Conservation (phyloP, 2,113 vertebrate genomes). For the Cavia porcellus region DNA sequence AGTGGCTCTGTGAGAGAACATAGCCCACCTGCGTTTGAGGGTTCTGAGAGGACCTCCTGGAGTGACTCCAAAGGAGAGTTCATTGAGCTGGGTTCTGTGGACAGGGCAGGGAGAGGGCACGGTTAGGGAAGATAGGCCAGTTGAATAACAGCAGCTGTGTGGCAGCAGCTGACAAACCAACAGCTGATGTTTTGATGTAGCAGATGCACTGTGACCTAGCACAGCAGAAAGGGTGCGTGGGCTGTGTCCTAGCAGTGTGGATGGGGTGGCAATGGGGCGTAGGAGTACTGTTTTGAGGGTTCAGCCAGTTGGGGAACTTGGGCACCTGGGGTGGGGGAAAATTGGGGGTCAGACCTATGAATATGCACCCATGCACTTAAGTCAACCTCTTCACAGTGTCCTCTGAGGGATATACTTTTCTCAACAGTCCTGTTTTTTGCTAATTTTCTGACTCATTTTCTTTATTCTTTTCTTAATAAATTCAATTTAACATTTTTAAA, state of each 20-base stretch:
- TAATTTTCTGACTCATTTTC: neutral
- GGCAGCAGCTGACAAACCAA: neutral
- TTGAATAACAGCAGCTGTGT: neutral
- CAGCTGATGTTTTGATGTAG: neutral
- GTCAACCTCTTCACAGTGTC: neutral
- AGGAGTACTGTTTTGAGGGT: neutral
- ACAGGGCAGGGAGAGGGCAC: neutral
- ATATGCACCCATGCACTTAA: neutral
- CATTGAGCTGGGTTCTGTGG: neutral
- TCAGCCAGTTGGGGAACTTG: neutral
- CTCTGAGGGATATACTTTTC: neutral
- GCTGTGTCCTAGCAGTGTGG: neutral
- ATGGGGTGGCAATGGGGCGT: neutral
- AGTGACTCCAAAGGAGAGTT: neutral
- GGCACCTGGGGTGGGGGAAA: neutral
- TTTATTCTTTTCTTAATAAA: slow-evolving; percentile 16
- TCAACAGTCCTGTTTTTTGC: neutral
- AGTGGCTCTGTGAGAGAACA: neutral
- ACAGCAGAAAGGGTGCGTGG: neutral
- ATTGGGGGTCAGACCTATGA: neutral
- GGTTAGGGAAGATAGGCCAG: neutral
- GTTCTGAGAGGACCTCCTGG: neutral
- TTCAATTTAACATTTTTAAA: slow-evolving; percentile 13
- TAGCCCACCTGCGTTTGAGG: neutral
- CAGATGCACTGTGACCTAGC: neutral